phyloP scores from a whole-genome alignment of 2,888 invertebrate species.

The Bursaphelenchus okinawaensis region DNA sequence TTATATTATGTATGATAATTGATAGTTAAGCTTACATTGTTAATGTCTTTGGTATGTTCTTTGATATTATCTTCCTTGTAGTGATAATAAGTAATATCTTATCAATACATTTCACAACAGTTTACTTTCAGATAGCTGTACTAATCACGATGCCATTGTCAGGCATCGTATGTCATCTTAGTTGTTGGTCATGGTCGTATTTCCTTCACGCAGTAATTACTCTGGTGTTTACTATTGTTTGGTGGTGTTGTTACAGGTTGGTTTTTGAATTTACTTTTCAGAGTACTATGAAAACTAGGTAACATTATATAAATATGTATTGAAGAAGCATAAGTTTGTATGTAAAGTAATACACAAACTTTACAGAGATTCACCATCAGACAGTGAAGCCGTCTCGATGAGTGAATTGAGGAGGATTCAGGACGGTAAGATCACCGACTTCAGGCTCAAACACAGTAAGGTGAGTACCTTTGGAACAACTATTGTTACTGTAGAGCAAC shows the following conservation, averaged over 20 bases:
- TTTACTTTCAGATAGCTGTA: slow-evolving; percentile 32
- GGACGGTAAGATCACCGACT: slow-evolving; percentile 32
- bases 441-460: slow-evolving; percentile 23
- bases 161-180: slow-evolving; percentile 29
- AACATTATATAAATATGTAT: too few species aligned
- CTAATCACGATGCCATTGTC: slow-evolving; percentile 33
- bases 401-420: slow-evolving; percentile 19
- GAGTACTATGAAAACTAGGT: too few species aligned
- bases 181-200: slow-evolving; percentile 25
- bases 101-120: too few species aligned
- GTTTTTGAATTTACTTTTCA: slow-evolving; percentile 1
- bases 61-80: too few species aligned
- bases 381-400: neutral
- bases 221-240: slow-evolving; percentile 22
- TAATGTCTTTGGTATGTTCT: too few species aligned
- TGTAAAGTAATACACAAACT: too few species aligned
- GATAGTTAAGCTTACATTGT: too few species aligned
- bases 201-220: slow-evolving; percentile 34
- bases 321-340: neutral
- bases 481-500: too few species aligned
- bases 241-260: slow-evolving; percentile 34
- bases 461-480: too few species aligned
- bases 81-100: too few species aligned
- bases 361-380: neutral
- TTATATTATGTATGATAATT: too few species aligned